These are phyloP conservation scores for Tiliacea aurago DNA, from an alignment of 2,888 invertebrate species.

Conservation along the genomic window DNA sequence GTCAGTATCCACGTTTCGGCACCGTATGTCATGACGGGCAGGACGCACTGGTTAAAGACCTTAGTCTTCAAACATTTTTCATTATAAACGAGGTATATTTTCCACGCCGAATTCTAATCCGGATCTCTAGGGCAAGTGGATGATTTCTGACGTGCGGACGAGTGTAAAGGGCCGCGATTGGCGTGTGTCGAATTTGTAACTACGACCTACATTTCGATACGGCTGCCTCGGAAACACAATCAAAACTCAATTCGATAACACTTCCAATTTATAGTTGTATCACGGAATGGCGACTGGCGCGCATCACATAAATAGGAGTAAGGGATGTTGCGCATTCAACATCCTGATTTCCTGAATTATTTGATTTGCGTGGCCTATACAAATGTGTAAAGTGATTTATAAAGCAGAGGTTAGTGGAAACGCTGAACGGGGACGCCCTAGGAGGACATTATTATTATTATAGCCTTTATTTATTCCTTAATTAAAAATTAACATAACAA, in stretches of 20 bases:
- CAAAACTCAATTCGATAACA: conserved; percentile 86
- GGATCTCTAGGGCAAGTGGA: conserved; percentile 81
- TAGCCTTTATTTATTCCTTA: too few relatives aligned
- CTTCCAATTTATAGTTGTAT: conserved; percentile 81
- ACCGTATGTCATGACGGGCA: too few relatives aligned
- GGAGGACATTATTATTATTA: too few relatives aligned
- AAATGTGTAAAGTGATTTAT: too few relatives aligned
- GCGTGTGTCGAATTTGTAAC: conserved; percentile 85
- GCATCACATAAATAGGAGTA: conserved; percentile 58
- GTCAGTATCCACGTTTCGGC: too few relatives aligned
- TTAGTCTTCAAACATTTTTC: too few relatives aligned
- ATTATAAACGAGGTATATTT: conserved; percentile 62
- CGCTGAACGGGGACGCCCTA: too few relatives aligned
- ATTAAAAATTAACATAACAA: too few relatives aligned
- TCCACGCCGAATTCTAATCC: conserved; percentile 71
- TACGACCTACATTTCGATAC: conserved; percentile 78
- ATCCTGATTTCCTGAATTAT: conserved; percentile 22
- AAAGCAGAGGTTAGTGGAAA: too few relatives aligned
- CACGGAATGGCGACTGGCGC: conserved; percentile 74
- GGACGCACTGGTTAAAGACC: too few relatives aligned
- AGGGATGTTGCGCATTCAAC: conserved; percentile 66
- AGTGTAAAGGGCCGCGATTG: conserved; percentile 73
- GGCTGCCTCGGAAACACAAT: conserved; percentile 81
- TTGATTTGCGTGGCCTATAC: conserved; percentile 22
- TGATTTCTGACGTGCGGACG: conserved; percentile 79